Evolutionary conservation across 2,113 vertebrate genomes (phyloP), one percentile per base, ranked within the genome.

Genomic region (Gorilla gorilla): DNA sequence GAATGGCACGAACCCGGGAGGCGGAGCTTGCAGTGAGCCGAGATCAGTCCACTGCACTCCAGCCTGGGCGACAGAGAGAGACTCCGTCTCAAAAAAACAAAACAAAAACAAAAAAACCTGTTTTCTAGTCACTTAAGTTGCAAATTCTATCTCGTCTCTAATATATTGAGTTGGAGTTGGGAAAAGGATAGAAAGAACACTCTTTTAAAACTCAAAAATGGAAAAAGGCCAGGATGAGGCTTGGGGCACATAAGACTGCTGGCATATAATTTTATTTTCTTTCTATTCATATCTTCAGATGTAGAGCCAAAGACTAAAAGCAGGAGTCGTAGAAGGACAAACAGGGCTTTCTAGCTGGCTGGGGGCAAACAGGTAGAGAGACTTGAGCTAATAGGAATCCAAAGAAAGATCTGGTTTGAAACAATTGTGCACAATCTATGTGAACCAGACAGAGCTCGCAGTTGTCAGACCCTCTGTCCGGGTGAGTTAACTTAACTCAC

Each of bases 111-210:
- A 45, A 45, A 10, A 75, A 86, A 57, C 45, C 66, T 68, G 32
- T 64, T 64, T 91, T 89, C 57, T 82, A 82, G 27, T 43, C 64
- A 84, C 66, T 6, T 43, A 89, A 48, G 57, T 93, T 89, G 40
- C 11, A 80, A 93, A 93, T 61, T 84, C 78, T 91, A 66, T 73
- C 30, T 79, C 2, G n/a, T 81, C 84, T 94, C n/a, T 91, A 70
- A 76, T 92, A 76, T 75, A 68, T 95, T 93, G 57, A 82, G 1
- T 66, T 76, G 12, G 32, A 88, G 14, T 68, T 57, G 12, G 84
- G 23, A 92, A 87, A 82, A 79, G n/a, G 7, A 64, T 61, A 76
- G 3, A n/a, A 8, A 86, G 10, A 86, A 86, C 10, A 38, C 38
- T 61, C 18, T 75, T 45, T 52, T 57, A 90, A 96, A 72, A 73